These are phyloP conservation scores for Abrostola triplasia DNA, from an alignment of 2,888 invertebrate genomes.

Conservation along the genomic window DNA sequence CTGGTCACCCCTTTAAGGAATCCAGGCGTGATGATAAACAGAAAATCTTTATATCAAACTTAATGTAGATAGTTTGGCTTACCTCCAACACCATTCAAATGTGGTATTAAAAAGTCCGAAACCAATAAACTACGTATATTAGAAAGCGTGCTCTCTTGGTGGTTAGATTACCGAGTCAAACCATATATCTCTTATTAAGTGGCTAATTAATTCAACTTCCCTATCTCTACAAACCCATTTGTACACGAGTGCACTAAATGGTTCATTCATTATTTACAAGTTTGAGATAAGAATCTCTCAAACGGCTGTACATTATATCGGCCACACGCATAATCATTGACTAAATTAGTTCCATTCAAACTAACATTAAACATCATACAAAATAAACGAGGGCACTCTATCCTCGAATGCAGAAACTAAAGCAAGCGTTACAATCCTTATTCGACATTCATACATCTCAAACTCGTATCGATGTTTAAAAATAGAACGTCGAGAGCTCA, in stretches of 20 bases:
- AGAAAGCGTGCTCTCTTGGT: not conserved
- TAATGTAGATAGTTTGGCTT: too few species aligned
- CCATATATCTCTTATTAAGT: constrained; percentile 7
- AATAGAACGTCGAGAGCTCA: constrained; percentile 78
- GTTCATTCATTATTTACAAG: constrained; percentile 20
- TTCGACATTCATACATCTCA: constrained; percentile 52
- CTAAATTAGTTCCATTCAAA: constrained; percentile 15
- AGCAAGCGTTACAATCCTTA: constrained; percentile 36
- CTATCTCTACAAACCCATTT: constrained; percentile 18
- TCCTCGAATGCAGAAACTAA: constrained; percentile 44
- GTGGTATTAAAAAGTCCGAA: too few species aligned
- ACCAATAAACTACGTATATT: not conserved
- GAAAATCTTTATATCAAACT: too few species aligned
- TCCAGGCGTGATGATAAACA: too few species aligned
- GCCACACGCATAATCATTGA: constrained; percentile 22
- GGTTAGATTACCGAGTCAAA: not conserved
- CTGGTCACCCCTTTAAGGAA: too few species aligned
- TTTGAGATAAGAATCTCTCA: constrained; percentile 3
- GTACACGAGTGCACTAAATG: constrained; percentile 19
- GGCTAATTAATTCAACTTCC: constrained; percentile 10
- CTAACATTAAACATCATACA: constrained; percentile 20
- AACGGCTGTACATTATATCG: not conserved
- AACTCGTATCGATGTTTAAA: constrained; percentile 68
- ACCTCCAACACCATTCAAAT: too few species aligned
- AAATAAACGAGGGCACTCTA: constrained; percentile 19